Evolutionary conservation across 92 coral and sea anemone species (phyloP).

Genomic region (Bergia puertoricense): DNA sequence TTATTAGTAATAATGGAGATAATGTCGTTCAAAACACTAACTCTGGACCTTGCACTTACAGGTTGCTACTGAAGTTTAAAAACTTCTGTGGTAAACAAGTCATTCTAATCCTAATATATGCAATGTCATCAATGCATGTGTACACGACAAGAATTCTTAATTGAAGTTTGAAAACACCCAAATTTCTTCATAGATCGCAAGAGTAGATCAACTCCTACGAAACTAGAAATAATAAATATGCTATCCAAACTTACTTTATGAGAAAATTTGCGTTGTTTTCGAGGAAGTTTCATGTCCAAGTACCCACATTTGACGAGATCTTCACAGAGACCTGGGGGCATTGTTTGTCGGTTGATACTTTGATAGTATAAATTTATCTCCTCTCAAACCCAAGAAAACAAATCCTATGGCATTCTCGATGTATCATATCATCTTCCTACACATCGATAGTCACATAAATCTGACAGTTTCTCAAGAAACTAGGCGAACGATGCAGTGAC

Average conservation of each 20-base stretch:
- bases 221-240: background rate
- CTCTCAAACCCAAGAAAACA: background rate
- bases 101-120: slow-evolving; percentile 39
- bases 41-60: background rate
- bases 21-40: background rate
- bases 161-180: slow-evolving; percentile 14
- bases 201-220: background rate
- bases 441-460: background rate
- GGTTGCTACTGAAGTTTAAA: slow-evolving; percentile 26
- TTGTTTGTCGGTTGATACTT: slow-evolving; percentile 39
- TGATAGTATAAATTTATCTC: slow-evolving; percentile 24
- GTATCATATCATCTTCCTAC: background rate
- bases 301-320: slow-evolving; percentile 97
- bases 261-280: slow-evolving; percentile 87
- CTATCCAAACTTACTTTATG: slow-evolving; percentile 71
- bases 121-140: slow-evolving; percentile 19
- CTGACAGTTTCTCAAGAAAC: background rate
- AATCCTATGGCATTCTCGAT: background rate
- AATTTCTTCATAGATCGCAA: slow-evolving; percentile 29
- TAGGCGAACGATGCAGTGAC: background rate
- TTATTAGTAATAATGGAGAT: background rate
- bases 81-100: slow-evolving; percentile 44
- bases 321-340: slow-evolving; percentile 54
- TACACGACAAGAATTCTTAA: slow-evolving; percentile 57
- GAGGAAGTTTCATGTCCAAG: slow-evolving; percentile 95